These are phyloP conservation scores for Syngnathoides biaculeatus DNA, from an alignment of 2,113 vertebrate species.

Conservation along the genomic window DNA sequence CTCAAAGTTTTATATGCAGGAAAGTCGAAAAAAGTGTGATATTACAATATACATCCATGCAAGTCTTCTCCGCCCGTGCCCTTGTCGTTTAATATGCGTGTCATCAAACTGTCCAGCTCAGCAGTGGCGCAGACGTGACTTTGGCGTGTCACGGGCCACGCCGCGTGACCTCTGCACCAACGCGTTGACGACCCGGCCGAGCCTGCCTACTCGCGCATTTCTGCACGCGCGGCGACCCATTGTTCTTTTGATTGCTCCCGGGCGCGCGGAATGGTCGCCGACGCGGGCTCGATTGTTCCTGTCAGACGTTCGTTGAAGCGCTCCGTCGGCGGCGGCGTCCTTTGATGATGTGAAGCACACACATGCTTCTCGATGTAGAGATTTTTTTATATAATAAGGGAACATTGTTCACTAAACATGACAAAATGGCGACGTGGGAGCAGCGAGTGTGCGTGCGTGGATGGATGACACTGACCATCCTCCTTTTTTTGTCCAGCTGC, in stretches of 20 bases:
- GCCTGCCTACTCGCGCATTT: slow-evolving; percentile 9
- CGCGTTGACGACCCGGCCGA: background rate
- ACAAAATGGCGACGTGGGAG: background rate
- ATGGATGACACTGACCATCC: background rate
- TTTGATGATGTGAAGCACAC: no score
- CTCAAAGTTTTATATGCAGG: no score
- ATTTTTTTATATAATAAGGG: no score
- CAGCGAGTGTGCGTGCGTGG: background rate
- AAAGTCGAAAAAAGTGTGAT: background rate
- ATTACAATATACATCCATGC: background rate
- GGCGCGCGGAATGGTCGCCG: background rate
- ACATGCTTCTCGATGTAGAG: no score
- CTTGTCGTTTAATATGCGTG: background rate
- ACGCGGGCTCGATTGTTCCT: background rate
- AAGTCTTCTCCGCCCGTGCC: no score
- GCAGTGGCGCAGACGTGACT: slow-evolving; percentile 19
- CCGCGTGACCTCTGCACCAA: background rate
- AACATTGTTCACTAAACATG: background rate
- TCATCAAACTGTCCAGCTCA: background rate
- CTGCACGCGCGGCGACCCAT: slow-evolving; percentile 7
- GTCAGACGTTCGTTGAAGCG: background rate
- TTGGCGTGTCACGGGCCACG: slow-evolving; percentile 21
- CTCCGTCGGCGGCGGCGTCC: background rate
- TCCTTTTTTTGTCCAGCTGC: slow-evolving; percentile 75
- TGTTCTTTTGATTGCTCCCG: slow-evolving; percentile 13